Evolutionary conservation across 2,797 vertebrate genomes (phyloP).

Genomic region (Babyrousa celebensis): DNA sequence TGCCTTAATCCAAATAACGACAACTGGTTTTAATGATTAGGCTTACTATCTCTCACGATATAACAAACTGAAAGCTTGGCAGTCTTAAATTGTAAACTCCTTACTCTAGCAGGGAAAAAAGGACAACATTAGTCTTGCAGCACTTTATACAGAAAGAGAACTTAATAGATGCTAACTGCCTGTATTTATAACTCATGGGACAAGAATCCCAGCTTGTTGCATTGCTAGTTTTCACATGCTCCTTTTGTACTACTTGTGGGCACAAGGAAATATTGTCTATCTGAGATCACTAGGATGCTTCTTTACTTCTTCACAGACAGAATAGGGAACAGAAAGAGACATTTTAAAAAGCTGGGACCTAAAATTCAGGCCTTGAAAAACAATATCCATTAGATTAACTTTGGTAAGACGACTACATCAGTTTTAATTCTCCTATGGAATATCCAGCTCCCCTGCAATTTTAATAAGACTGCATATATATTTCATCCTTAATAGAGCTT

Average conservation of each 20-base stretch:
- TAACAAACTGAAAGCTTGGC: neutral
- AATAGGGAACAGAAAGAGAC: neutral
- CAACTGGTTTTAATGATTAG: neutral
- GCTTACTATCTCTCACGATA: neutral
- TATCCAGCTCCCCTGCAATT: neutral
- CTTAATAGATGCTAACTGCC: neutral
- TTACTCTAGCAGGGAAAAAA: neutral
- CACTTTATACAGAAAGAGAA: neutral
- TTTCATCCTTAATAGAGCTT: neutral
- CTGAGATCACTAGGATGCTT: neutral
- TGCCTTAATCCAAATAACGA: constrained; percentile 28
- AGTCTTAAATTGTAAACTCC: neutral
- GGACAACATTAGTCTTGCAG: neutral
- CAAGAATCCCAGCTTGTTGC: neutral
- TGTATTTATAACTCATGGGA: neutral
- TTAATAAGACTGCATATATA: neutral
- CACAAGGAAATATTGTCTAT: neutral
- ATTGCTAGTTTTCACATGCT: neutral
- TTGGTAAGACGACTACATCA: neutral
- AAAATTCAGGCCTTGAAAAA: neutral
- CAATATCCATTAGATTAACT: neutral
- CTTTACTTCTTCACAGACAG: neutral
- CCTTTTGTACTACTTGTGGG: neutral
- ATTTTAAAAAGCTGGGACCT: neutral
- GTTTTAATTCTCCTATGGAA: neutral